These are phyloP conservation scores for Coregonus suidteri DNA, from an alignment of 2,797 vertebrate species.

Conservation along the genomic window DNA sequence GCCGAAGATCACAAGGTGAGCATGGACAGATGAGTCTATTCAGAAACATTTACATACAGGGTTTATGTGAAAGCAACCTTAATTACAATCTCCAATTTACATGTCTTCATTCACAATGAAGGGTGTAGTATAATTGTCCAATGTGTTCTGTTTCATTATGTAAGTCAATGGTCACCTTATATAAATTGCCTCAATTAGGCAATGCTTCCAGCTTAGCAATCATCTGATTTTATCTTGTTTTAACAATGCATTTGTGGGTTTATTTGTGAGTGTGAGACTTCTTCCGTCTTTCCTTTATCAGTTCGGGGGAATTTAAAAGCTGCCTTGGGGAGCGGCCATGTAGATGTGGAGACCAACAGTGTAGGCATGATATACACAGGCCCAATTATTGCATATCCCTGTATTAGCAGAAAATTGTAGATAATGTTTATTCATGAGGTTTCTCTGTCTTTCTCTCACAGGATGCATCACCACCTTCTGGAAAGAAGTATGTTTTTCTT, in stretches of 20 bases:
- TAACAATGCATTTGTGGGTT: neutral
- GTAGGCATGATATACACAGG: neutral
- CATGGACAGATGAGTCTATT: neutral
- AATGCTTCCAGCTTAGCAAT: neutral
- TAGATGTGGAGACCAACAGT: conserved; percentile 9
- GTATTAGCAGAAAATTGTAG: neutral
- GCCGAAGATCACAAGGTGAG: conserved; percentile 45
- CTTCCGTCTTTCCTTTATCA: conserved; percentile 16
- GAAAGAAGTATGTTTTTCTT: conserved; percentile 29
- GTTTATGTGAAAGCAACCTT: neutral
- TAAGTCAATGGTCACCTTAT: too few species aligned
- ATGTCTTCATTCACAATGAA: too few species aligned
- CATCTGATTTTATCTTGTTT: neutral
- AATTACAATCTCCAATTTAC: too few species aligned
- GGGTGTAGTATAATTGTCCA: too few species aligned
- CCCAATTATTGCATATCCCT: too few species aligned
- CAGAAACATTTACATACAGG: too few species aligned
- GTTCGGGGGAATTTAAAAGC: conserved; percentile 35
- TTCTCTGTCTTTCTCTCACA: conserved; percentile 10
- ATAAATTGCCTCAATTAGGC: neutral
- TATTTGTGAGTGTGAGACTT: neutral
- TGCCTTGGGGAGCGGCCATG: conserved; percentile 15
- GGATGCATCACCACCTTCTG: conserved; percentile 19
- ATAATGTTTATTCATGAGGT: neutral
- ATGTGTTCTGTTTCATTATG: too few species aligned